Evolutionary conservation across 1,140 invertebrate genomes (phyloP).

Genomic region (Pogonognathellus flavescens): DNA sequence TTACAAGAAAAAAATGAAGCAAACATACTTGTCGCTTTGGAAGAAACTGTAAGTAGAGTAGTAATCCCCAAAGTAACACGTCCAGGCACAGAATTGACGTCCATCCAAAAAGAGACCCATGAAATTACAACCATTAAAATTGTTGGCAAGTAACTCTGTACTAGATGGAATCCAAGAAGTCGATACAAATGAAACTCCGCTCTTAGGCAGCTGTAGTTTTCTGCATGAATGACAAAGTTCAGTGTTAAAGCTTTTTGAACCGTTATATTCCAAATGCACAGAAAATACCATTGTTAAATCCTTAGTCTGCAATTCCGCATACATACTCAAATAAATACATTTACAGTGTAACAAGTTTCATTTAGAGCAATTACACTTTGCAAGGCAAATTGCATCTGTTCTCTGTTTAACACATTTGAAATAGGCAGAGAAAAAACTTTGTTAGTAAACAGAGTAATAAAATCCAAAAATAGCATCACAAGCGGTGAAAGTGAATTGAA

Average conservation of each 20-base stretch:
- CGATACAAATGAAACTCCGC: constrained; percentile 74
- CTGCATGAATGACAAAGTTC: constrained; percentile 69
- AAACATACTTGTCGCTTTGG: constrained; percentile 72
- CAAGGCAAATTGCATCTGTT: neutral
- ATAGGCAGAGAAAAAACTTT: no score
- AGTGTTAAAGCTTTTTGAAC: constrained; percentile 3
- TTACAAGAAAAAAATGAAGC: constrained; percentile 5
- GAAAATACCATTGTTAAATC: no score
- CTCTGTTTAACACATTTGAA: no score
- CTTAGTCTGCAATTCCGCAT: no score
- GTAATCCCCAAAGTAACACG: constrained; percentile 77
- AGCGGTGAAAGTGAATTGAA: no score
- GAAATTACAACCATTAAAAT: constrained; percentile 79
- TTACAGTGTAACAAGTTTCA: no score
- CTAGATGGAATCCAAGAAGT: constrained; percentile 76
- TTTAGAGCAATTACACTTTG: no score
- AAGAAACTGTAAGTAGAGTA: constrained; percentile 75
- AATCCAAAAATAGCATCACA: neutral
- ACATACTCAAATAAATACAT: no score
- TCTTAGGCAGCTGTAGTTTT: constrained; percentile 76
- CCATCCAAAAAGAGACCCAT: constrained; percentile 79
- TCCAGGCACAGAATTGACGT: constrained; percentile 77
- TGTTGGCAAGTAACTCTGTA: constrained; percentile 78
- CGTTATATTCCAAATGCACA: no score
- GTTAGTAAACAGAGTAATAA: neutral